Conservation (phyloP, 2,113 vertebrate genomes). For the Vulpes lagopus region DNA sequence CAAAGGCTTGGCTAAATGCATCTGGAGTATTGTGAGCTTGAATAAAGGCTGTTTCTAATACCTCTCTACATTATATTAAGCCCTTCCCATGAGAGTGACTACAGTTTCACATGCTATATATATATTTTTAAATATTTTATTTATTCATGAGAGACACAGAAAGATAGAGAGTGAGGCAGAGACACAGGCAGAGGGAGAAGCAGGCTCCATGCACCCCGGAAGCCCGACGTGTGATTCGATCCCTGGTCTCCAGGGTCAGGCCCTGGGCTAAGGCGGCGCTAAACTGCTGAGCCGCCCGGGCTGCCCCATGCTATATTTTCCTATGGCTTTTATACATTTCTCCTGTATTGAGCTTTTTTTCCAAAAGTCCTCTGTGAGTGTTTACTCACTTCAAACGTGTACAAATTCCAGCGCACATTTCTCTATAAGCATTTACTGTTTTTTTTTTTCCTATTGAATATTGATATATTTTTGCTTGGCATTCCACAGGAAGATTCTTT, state of each 20-base stretch:
- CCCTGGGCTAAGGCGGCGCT: too few species aligned
- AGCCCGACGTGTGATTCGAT: too few species aligned
- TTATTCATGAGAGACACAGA: too few species aligned
- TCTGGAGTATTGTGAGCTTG: not conserved
- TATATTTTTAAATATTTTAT: too few species aligned
- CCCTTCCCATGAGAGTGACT: not conserved
- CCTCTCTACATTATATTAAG: not conserved
- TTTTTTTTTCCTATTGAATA: not conserved
- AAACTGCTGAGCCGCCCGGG: too few species aligned
- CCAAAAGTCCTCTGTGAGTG: not conserved
- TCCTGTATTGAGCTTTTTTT: not conserved
- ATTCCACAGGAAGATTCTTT: not conserved
- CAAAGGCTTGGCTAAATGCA: not conserved
- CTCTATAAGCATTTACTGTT: not conserved
- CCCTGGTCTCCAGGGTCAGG: too few species aligned
- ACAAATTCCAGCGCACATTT: not conserved
- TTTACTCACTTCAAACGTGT: not conserved
- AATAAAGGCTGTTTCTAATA: not conserved
- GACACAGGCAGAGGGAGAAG: too few species aligned
- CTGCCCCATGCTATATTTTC: not conserved
- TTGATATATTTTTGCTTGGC: not conserved
- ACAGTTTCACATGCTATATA: not conserved
- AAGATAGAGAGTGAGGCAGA: too few species aligned
- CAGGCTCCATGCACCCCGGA: too few species aligned
- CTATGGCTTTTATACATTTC: not conserved